Base-by-base conservation (phyloP, 2,888 invertebrate species). In the Eledona agricola region DNA sequence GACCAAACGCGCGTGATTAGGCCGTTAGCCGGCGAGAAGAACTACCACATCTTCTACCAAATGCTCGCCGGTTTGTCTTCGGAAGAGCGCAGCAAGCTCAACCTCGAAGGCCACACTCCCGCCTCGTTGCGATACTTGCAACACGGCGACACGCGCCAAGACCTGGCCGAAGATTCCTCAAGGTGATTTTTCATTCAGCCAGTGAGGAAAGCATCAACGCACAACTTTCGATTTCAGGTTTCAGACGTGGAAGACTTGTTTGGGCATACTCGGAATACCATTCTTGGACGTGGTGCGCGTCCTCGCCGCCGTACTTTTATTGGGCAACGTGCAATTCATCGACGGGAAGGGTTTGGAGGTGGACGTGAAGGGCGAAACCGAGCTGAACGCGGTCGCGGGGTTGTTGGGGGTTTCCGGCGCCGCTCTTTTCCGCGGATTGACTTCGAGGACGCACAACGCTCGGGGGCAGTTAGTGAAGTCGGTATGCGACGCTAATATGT, bases 11-110 rank as follows among this genome's bases (percentile, higher is more conserved):
- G 96, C 56, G 94, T 96, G 42, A 93, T 94, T 61, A 83, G 88
- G 20, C 92, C 93, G 11, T 80, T 91, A 64, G n/a, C 35, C 11
- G 87, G 88, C 70, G 96, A 96, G 78, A 93, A 93, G 74, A 96
- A 96, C 79, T 96, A 94, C 78, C 95, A 96, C 76, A 94, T 96
- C 68, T 96, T 96, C 80, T 96, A 96, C 79, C 95, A 96, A 80
- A 88, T 96, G 87, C 78, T 93, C 38, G 93, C 94, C 9, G 96
- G 96, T 0, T 82, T 96, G 13, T 86, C 89, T 26, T 79, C 85
- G 42, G 95, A 96, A 62, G 96, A 96, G 73, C 79, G 89, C 74
- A 84, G 87, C 9, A 92, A 91, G 78, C 81, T 96, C 16, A 92
- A 93, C 78, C 80, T 96, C 65, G 92, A 93, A 69, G 91, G 92